A percentile compares a stretch with the other conserved stretches of the same genome.
These are phyloP conservation scores for Gymnosoma rotundatum DNA, from an alignment of 2,888 invertebrate genomes.

Conservation along the genomic window DNA sequence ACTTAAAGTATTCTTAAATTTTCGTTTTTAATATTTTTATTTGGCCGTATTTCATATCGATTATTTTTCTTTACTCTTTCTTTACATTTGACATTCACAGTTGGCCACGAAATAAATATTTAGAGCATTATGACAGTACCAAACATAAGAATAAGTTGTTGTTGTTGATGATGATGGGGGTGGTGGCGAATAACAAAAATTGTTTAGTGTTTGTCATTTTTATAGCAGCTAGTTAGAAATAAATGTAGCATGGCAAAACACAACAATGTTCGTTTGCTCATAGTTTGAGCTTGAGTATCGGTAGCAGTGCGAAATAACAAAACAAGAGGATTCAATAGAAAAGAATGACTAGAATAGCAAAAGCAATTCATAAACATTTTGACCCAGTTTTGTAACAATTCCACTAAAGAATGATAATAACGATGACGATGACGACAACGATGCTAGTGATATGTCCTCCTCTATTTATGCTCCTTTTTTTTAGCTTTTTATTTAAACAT, in stretches of 20 bases:
- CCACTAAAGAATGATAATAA: slow-evolving; percentile 15
- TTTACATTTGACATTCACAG: slow-evolving; percentile 59
- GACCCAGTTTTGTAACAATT: slow-evolving; percentile 66
- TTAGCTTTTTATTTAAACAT: slow-evolving; percentile 15
- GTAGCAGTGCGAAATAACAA: neutral
- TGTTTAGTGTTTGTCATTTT: slow-evolving; percentile 19
- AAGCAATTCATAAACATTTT: slow-evolving; percentile 71
- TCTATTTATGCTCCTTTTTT: slow-evolving; percentile 42
- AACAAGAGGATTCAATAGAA: slow-evolving; percentile 15
- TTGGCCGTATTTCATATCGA: slow-evolving; percentile 56
- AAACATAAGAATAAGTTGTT: slow-evolving; percentile 1
- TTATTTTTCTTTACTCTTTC: slow-evolving; percentile 42
- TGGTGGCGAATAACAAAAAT: neutral
- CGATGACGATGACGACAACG: slow-evolving; percentile 21
- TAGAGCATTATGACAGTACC: slow-evolving; percentile 1
- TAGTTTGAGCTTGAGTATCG: slow-evolving; percentile 20
- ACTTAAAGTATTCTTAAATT: too few species aligned
- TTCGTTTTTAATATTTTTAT: slow-evolving; percentile 35
- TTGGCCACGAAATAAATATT: slow-evolving; percentile 56
- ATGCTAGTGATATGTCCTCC: slow-evolving; percentile 49
- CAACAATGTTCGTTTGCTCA: slow-evolving; percentile 32
- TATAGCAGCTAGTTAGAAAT: slow-evolving; percentile 8
- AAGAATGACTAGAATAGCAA: slow-evolving; percentile 47
- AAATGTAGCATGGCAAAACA: slow-evolving; percentile 19
- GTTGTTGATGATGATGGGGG: neutral